Conservation (phyloP, 2,113 vertebrate species). For the Passer montanus region DNA sequence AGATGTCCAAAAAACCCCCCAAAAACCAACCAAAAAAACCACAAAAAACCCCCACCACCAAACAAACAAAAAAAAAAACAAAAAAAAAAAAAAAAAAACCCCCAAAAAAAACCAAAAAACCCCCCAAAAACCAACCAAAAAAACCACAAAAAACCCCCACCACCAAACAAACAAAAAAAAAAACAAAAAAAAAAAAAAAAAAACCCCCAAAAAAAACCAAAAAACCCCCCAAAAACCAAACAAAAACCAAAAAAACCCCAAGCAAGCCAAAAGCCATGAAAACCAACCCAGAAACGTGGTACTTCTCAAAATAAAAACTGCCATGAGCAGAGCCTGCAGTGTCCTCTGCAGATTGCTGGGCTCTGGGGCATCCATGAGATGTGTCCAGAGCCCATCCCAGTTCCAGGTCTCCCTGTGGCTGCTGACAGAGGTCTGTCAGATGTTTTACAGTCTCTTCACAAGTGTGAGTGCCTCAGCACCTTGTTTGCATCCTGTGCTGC, state of each 20-base stretch:
- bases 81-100: too few relatives aligned
- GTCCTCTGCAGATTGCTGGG: neutral
- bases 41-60: too few relatives aligned
- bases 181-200: too few relatives aligned
- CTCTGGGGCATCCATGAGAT: neutral
- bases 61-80: too few relatives aligned
- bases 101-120: too few relatives aligned
- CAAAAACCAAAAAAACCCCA: too few relatives aligned
- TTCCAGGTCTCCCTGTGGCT: neutral
- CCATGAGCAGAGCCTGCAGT: neutral
- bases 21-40: too few relatives aligned
- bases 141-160: too few relatives aligned
- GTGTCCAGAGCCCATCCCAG: neutral
- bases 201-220: too few relatives aligned
- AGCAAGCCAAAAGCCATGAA: neutral
- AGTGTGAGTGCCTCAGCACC: neutral
- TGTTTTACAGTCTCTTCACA: neutral
- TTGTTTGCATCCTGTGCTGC: neutral
- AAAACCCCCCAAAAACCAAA: too few relatives aligned
- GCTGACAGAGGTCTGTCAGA: neutral
- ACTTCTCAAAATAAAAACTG: neutral
- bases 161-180: too few relatives aligned
- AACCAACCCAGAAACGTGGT: accelerated
- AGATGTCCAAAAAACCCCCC: neutral
- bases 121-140: too few relatives aligned